Percentiles rank a stretch among this genome's conserved stretches.
Conservation (phyloP, 30 jellyfish, hydroid and myxozoan species). For the Hydractinia symbiolongicarpus region DNA sequence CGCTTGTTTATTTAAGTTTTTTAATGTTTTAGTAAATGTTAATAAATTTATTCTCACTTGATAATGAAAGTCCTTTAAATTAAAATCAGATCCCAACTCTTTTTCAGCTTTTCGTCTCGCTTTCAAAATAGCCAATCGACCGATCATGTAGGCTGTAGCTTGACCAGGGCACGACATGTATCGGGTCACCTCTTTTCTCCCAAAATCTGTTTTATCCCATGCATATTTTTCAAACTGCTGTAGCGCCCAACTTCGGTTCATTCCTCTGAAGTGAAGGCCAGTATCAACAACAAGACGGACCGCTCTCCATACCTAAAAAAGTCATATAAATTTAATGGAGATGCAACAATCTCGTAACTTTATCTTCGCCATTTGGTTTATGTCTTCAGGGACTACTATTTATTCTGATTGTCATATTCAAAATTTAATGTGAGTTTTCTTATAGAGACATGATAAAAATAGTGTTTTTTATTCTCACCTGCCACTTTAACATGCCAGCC, state of each 20-base stretch:
- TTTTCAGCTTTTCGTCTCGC: conserved; percentile 60
- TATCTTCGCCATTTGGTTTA: no score
- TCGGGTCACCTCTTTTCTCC: conserved; percentile 76
- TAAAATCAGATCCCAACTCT: conserved; percentile 62
- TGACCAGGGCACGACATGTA: conserved; percentile 95
- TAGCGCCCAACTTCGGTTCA: conserved; percentile 89
- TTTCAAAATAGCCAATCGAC: conserved; percentile 64
- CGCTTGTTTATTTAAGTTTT: neutral
- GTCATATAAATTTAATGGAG: neutral
- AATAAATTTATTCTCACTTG: conserved; percentile 46
- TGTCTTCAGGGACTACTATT: no score
- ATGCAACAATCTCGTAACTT: neutral
- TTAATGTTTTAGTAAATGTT: neutral
- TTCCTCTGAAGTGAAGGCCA: conserved; percentile 74
- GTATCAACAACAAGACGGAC: conserved; percentile 79
- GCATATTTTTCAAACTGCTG: conserved; percentile 74
- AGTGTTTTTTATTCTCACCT: conserved; percentile 37
- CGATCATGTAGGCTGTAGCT: conserved; percentile 87
- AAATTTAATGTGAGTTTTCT: neutral
- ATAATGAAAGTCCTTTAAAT: conserved; percentile 77
- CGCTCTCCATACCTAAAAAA: conserved; percentile 78
- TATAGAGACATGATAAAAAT: neutral
- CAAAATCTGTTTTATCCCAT: conserved; percentile 86
- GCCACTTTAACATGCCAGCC: conserved; percentile 96
- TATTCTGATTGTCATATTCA: neutral